Evolutionary conservation across 2,113 vertebrate species (phyloP), one percentile per base, ranked within the genome.

Genomic region (Orientallactaga bullata): DNA sequence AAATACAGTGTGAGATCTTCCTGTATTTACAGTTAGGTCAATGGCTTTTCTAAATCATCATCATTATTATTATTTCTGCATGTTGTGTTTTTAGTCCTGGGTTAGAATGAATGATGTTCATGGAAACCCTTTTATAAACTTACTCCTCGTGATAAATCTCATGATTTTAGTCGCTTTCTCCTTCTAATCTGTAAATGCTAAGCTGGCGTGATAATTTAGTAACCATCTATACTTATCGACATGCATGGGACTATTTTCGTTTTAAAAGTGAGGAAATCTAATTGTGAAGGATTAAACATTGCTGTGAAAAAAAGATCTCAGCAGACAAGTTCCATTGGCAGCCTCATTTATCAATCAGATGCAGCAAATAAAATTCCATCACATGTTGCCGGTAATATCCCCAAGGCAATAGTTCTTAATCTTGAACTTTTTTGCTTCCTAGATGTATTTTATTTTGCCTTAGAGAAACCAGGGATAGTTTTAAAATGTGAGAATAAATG

Each of bases 11-110:
- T 88, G 51, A 72, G 90, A 69, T 77, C 66, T 82, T 95, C 95
- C 88, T 78, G 89, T 88, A 66, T 20, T 90, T 96, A 51, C 69
- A 58, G 95, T 94, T 90, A 84, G 95, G 92, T 97, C 96, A 96
- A 97, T 96, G 89, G 95, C 89, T 97, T 89, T 85, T 96, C 82
- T 95, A 96, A 97, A 95, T 93, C 42, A 47, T 47, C 42, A 47
- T 47, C 42, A 47, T 47, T 8, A 47, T 47, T 8, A 47, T 47
- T 47, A 47, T 47, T 55, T 55, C 12, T 55, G 55, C 55, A 55
- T 94, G 97, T 82, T 68, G 81, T 35, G 12, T 87, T 58, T 87
- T 77, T 69, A 85, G 35, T 28, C 15, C 65, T 94, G 80, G 87
- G 78, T 94, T 85, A 91, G 68, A 83, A 69, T 58, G 98, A 98